Percentiles rank a stretch among this genome's conserved stretches.
phyloP scores from a whole-genome alignment of 2,888 invertebrate species.

The Watsonalla cultraria region DNA sequence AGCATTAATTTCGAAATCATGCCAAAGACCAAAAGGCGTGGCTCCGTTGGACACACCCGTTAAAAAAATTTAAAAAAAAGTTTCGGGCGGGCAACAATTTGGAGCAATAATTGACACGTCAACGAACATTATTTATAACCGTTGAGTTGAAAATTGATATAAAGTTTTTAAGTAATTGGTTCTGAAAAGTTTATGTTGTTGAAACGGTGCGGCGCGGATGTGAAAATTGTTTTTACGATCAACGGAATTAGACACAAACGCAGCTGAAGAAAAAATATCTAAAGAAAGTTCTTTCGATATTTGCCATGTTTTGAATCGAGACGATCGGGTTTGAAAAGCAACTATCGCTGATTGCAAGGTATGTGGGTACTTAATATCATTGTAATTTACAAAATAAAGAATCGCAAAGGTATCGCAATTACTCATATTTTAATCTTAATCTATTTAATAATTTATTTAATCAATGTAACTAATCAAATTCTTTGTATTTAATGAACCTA shows the following conservation, averaged over 20 bases:
- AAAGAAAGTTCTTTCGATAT: background rate
- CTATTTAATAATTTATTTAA: too few relatives aligned
- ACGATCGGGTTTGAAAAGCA: too few relatives aligned
- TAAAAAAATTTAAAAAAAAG: slow-evolving; percentile 38
- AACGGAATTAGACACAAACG: slow-evolving; percentile 18
- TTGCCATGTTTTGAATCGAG: too few relatives aligned
- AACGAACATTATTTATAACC: slow-evolving; percentile 68
- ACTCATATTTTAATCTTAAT: too few relatives aligned
- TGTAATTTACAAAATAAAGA: too few relatives aligned
- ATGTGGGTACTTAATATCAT: too few relatives aligned
- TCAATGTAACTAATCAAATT: too few relatives aligned
- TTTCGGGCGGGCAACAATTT: slow-evolving; percentile 52
- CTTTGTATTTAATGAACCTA: too few relatives aligned
- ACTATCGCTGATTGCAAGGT: too few relatives aligned
- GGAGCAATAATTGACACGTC: slow-evolving; percentile 72
- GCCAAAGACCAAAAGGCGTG: slow-evolving; percentile 51
- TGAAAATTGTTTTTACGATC: slow-evolving; percentile 41
- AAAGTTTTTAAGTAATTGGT: slow-evolving; percentile 66
- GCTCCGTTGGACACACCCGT: slow-evolving; percentile 41
- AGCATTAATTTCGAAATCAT: slow-evolving; percentile 40
- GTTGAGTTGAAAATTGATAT: slow-evolving; percentile 60
- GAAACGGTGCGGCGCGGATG: slow-evolving; percentile 40
- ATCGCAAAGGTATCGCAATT: too few relatives aligned
- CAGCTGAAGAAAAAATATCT: slow-evolving; percentile 1
- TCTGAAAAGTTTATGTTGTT: slow-evolving; percentile 66